phyloP scores from a whole-genome alignment of 2,888 invertebrate species.

The Zhengitettix transpicula region DNA sequence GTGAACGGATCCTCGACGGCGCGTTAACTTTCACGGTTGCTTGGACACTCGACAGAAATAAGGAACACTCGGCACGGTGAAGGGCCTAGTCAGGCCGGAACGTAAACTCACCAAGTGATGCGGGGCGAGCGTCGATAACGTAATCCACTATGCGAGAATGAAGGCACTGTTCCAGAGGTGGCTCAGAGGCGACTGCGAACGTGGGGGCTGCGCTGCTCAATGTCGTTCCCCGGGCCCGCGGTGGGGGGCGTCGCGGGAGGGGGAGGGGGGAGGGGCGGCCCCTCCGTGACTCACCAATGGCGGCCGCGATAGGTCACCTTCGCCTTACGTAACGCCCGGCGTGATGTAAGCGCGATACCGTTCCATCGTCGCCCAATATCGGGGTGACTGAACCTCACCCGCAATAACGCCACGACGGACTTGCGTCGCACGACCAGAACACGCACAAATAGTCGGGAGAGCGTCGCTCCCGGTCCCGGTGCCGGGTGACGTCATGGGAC shows the following conservation, averaged over 20 bases:
- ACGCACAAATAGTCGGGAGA: no score
- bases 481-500: no score
- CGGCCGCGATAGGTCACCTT: constrained; percentile 32
- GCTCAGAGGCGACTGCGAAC: background rate
- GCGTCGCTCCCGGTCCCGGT: no score
- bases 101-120: background rate
- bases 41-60: no score
- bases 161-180: background rate
- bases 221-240: constrained; percentile 1
- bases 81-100: background rate
- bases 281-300: constrained; percentile 33
- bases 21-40: no score
- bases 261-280: constrained; percentile 29
- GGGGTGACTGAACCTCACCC: no score
- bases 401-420: no score
- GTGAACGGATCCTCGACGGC: no score
- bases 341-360: constrained; percentile 12
- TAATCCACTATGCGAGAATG: background rate
- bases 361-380: constrained; percentile 1
- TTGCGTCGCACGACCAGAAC: no score
- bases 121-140: background rate
- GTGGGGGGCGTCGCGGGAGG: constrained; percentile 19
- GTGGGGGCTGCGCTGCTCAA: background rate
- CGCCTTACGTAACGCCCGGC: constrained; percentile 24
- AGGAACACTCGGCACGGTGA: no score